Percentiles rank a stretch among this genome's conserved stretches.
Conservation (phyloP, 2,113 vertebrate species). For the Oxyura jamaicensis region DNA sequence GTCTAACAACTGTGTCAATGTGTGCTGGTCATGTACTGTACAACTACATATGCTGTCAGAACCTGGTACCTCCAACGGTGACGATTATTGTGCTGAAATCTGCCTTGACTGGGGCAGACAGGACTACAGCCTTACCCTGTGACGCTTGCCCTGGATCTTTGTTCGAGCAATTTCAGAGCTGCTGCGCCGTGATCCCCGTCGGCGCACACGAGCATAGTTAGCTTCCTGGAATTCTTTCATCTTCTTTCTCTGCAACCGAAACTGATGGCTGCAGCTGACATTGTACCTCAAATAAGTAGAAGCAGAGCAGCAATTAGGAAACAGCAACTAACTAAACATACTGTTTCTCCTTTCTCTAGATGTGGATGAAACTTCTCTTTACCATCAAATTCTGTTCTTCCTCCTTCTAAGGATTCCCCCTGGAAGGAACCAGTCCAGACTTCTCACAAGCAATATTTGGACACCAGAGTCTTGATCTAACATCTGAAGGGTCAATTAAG, state of each 20-base stretch:
- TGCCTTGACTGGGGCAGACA: background rate
- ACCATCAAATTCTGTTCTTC: conserved; percentile 9
- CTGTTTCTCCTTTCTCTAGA: background rate
- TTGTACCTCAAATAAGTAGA: conserved; percentile 85
- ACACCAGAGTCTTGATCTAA: conserved; percentile 17
- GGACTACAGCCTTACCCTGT: conserved; percentile 79
- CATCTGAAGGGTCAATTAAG: conserved; percentile 41
- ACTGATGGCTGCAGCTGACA: conserved; percentile 95
- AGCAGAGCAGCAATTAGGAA: conserved; percentile 12
- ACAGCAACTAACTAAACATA: background rate
- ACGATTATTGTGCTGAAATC: background rate
- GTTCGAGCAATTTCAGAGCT: conserved; percentile 85
- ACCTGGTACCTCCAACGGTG: background rate
- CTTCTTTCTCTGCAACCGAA: conserved; percentile 87
- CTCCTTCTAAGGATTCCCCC: conserved; percentile 7
- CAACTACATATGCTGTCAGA: background rate
- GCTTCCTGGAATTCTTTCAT: conserved; percentile 81
- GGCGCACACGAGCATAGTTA: conserved; percentile 71
- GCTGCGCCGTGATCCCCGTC: conserved; percentile 89
- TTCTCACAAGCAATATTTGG: conserved; percentile 33
- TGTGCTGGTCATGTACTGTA: accelerated
- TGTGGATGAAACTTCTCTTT: background rate
- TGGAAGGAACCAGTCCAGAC: conserved; percentile 22
- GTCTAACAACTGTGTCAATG: background rate
- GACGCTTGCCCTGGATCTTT: conserved; percentile 88